Evolutionary conservation across 2,113 vertebrate species (phyloP).

Genomic region (Ramphastos sulfuratus): DNA sequence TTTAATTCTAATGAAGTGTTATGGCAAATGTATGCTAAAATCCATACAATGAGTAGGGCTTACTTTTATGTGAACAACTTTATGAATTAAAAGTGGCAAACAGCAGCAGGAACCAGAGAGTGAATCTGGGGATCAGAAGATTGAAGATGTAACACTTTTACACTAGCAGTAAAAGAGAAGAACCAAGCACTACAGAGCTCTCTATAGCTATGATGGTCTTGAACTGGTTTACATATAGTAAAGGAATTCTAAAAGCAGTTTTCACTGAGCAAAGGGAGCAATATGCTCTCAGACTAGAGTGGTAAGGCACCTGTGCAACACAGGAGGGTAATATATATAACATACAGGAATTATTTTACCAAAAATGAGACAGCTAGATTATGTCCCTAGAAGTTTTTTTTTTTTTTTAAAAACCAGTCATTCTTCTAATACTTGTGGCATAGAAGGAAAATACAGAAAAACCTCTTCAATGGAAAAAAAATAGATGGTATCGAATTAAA

Average conservation of each 20-base stretch:
- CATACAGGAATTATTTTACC: background rate
- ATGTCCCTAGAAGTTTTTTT: background rate
- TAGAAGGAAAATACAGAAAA: constrained; percentile 16
- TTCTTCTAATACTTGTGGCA: background rate
- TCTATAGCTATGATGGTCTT: background rate
- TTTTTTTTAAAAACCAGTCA: background rate
- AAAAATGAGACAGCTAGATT: background rate
- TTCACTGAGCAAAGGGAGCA: background rate
- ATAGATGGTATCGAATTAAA: background rate
- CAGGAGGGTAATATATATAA: background rate
- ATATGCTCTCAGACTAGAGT: background rate
- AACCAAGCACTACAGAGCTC: background rate
- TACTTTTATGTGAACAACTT: background rate
- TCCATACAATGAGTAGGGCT: background rate
- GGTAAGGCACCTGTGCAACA: background rate
- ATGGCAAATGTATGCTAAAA: background rate
- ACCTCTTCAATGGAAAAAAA: background rate
- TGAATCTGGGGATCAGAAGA: background rate
- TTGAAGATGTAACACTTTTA: background rate
- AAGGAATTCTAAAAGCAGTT: background rate
- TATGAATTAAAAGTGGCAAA: background rate
- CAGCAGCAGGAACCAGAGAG: background rate
- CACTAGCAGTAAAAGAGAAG: background rate
- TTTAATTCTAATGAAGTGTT: background rate
- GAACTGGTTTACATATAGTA: background rate